Base-by-base conservation (phyloP, 2,113 vertebrate genomes). In the Miniopterus natalensis region DNA sequence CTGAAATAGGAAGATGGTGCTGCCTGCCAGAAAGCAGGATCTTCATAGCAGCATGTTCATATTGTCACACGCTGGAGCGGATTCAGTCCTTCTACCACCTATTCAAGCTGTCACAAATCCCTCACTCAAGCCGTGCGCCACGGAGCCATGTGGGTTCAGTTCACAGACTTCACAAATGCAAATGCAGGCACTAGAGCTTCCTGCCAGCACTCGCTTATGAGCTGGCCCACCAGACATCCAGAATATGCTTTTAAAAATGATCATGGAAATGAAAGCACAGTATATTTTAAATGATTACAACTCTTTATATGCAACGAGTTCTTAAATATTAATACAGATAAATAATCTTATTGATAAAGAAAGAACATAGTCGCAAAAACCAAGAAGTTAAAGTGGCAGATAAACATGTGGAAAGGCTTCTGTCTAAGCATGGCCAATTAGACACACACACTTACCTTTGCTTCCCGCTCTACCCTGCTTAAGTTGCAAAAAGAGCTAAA, bases 281-380 rank as follows among this genome's bases (percentile, higher is more conserved):
- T 68, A 10, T 85, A 70, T 70, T 85, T 86, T 75, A 96, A 74
- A 70, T 7, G 15, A 53, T 75, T 8, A 0, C 80, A 51, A 63
- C 53, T 59, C 42, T 70, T 49, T 70, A 6, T 21, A 40, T 12
- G 45, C 47, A 47, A 73, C 79, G 25, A 47, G 68, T 45, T 86
- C 90, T 75, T 63, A 77, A 55, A 49, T 77, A 40, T 91, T n/a
- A 88, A 63, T 27, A 66, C 77, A 91, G 14, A 49, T 77, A 42
- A 86, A 27, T 66, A 70, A 77, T 27, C 68, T 91, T 55, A 57
- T 11, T 73, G 47, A 25, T 15, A 42, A 90, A 61, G 65, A 65
- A 36, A 36, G 36, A 36, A 2, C 36, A 36, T 36, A 36, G 36
- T 51, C 49, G 13, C 49, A 29, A 47, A 73, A 79, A 51, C 36